Percentiles rank a stretch among this genome's conserved stretches.
Conservation (phyloP, 2,797 vertebrate species). For the Podargus strigoides region DNA sequence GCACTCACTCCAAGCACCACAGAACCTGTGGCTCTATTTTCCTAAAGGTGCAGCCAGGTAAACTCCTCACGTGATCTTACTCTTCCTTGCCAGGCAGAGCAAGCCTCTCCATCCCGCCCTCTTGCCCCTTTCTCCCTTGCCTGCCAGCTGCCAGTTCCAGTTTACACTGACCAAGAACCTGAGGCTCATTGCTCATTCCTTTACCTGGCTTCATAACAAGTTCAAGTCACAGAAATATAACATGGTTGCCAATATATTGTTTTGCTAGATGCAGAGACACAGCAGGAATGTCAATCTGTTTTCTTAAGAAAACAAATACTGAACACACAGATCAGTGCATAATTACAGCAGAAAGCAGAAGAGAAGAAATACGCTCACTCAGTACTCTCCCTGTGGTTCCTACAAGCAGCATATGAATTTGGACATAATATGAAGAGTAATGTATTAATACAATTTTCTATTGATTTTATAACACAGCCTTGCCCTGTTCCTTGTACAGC, state of each 20-base stretch:
- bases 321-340: background rate
- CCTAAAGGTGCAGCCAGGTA: rapidly evolving
- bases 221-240: background rate
- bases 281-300: background rate
- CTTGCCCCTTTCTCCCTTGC: background rate
- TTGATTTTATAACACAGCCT: background rate
- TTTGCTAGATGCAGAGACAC: background rate
- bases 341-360: background rate
- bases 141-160: background rate
- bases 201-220: background rate
- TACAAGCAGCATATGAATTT: background rate
- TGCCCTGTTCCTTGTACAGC: background rate
- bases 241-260: background rate
- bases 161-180: background rate
- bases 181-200: background rate
- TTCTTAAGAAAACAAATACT: background rate
- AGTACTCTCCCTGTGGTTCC: background rate
- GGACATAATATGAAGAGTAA: background rate
- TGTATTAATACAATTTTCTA: background rate
- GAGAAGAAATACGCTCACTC: background rate
- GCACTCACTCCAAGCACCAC: background rate
- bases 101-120: background rate
- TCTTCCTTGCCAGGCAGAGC: background rate
- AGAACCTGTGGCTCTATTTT: background rate
- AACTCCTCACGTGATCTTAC: background rate